A percentile compares a stretch with the other conserved stretches of the same genome.
Evolutionary conservation across 2,113 vertebrate genomes (phyloP).

Genomic region (Rhodinocichla rosea): DNA sequence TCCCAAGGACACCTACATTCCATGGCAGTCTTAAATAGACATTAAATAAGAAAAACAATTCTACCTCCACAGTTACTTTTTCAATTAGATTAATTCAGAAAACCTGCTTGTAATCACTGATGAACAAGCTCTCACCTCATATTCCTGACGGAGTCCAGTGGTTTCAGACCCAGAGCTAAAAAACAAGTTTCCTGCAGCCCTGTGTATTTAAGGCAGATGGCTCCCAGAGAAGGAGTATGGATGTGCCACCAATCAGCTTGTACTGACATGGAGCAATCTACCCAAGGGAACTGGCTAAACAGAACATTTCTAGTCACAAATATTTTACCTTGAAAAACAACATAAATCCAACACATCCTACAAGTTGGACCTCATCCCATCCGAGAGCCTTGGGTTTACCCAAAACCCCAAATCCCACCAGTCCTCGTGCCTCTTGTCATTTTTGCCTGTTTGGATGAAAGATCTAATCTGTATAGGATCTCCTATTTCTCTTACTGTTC

Average conservation of each 20-base stretch:
- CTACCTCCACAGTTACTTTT: neutral
- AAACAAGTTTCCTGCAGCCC: rapidly evolving
- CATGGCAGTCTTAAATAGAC: neutral
- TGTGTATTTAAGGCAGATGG: rapidly evolving
- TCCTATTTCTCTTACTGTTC: neutral
- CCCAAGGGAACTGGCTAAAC: neutral
- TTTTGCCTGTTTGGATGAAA: neutral
- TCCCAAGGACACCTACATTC: neutral
- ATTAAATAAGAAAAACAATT: neutral
- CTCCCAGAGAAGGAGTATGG: neutral
- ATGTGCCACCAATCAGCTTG: neutral
- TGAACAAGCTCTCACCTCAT: neutral
- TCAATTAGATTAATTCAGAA: neutral
- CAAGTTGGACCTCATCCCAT: neutral
- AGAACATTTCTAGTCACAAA: neutral
- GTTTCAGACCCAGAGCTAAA: neutral
- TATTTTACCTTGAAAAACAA: neutral
- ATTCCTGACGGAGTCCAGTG: neutral
- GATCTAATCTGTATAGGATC: neutral
- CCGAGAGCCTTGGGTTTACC: neutral
- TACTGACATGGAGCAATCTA: neutral
- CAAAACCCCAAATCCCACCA: neutral
- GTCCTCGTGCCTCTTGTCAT: neutral
- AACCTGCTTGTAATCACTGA: neutral
- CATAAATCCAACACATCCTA: neutral